Conservation (phyloP, 2,113 vertebrate genomes). For the Agelaius phoeniceus region DNA sequence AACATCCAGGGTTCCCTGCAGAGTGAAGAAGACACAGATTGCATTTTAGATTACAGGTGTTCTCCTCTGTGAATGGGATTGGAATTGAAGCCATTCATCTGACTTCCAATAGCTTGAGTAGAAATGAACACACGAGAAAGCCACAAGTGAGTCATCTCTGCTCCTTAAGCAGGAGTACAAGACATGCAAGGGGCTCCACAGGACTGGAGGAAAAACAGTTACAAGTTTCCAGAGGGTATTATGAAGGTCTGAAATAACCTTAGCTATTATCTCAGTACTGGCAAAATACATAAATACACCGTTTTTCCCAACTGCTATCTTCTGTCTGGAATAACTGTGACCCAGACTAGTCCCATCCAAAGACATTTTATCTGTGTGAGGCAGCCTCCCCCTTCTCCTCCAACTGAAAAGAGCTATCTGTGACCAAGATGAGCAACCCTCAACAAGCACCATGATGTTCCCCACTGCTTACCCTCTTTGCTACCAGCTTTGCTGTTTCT, state of each 20-base stretch:
- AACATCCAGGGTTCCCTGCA: slow-evolving; percentile 89
- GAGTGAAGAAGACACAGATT: not conserved
- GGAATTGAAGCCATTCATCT: not conserved
- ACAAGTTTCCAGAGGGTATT: not conserved
- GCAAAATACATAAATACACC: not conserved
- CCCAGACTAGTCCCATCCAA: not conserved
- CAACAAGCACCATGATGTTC: not conserved
- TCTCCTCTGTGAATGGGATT: not conserved
- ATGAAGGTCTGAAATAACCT: not conserved
- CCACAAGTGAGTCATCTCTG: not conserved
- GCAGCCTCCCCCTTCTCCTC: not conserved
- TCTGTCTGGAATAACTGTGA: not conserved
- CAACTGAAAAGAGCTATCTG: not conserved
- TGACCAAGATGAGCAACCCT: not conserved
- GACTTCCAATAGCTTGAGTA: not conserved
- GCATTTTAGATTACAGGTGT: not conserved
- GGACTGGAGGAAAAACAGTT: not conserved
- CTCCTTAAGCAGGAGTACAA: not conserved
- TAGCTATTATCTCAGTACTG: not conserved
- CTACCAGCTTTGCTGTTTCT: not conserved
- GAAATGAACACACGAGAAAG: not conserved
- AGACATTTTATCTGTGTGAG: not conserved
- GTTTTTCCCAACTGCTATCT: not conserved
- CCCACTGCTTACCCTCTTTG: not conserved
- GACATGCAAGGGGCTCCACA: not conserved